These are phyloP conservation scores for Acholoe squamosa DNA, from an alignment of 2,888 invertebrate genomes.

Conservation along the genomic window DNA sequence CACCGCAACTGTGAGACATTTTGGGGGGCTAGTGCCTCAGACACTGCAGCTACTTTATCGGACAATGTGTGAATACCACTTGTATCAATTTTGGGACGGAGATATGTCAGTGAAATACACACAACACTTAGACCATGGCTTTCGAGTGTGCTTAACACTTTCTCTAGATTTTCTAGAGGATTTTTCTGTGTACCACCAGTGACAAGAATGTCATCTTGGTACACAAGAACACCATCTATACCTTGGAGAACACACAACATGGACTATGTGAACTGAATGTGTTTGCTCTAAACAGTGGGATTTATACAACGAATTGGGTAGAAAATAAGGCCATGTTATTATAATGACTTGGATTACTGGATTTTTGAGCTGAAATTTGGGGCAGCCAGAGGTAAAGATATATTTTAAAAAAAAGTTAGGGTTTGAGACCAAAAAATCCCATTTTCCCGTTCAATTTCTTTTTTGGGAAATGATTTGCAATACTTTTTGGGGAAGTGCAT, in stretches of 20 bases:
- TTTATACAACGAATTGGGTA: no score
- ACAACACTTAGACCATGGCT: not conserved
- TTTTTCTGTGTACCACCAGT: not conserved
- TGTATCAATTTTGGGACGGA: not conserved
- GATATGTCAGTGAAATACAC: not conserved
- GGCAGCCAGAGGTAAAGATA: no score
- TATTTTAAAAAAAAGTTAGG: no score
- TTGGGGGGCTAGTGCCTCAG: not conserved
- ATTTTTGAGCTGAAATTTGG: no score
- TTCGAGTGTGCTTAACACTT: not conserved
- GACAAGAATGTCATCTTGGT: constrained; percentile 31
- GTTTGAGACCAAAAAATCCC: no score
- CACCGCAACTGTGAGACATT: not conserved
- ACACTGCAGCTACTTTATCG: not conserved
- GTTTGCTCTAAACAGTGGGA: no score
- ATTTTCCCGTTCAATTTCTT: no score
- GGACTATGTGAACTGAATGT: no score
- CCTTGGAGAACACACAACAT: constrained; percentile 55
- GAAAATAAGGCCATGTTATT: no score
- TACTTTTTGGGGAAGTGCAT: no score
- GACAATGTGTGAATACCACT: not conserved
- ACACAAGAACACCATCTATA: not conserved
- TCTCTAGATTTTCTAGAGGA: constrained; percentile 11
- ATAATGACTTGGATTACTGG: no score
- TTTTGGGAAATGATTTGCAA: no score